phyloP scores from a whole-genome alignment of 2,113 vertebrate species.

The Corythaixoides concolor region DNA sequence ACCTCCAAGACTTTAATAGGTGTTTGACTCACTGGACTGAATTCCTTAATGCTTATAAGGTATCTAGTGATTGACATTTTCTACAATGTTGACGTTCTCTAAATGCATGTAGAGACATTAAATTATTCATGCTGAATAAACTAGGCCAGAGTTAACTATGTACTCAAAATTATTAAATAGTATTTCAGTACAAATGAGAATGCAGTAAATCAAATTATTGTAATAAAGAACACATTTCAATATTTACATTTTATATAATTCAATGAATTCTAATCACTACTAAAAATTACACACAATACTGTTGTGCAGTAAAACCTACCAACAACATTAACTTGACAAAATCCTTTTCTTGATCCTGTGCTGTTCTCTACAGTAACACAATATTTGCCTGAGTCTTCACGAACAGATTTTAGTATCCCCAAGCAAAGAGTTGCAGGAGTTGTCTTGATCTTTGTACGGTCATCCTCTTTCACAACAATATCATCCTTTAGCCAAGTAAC shows the following conservation, averaged over 20 bases:
- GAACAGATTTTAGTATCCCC: conserved; percentile 86
- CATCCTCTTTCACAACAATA: conserved; percentile 84
- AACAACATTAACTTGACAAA: conserved; percentile 90
- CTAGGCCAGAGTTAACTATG: not conserved
- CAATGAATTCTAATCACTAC: not conserved
- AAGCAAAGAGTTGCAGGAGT: conserved; percentile 87
- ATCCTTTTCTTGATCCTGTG: conserved; percentile 91
- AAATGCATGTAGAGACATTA: not conserved
- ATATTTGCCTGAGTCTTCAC: conserved; percentile 92
- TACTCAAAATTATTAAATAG: not conserved
- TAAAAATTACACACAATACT: not conserved
- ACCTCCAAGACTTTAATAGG: not conserved
- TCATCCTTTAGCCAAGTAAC: conserved; percentile 90
- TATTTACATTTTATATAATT: not conserved
- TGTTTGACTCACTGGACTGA: not conserved
- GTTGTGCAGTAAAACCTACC: conserved; percentile 77
- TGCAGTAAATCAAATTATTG: not conserved
- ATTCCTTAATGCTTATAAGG: not conserved
- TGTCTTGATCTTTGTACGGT: conserved; percentile 86
- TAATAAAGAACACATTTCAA: not conserved
- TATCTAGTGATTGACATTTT: not conserved
- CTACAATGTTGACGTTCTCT: not conserved
- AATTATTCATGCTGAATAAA: not conserved
- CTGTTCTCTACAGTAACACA: conserved; percentile 92
- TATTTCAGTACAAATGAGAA: not conserved